Evolutionary conservation across 2,113 vertebrate species (phyloP).

Genomic region (Loxodonta africana): DNA sequence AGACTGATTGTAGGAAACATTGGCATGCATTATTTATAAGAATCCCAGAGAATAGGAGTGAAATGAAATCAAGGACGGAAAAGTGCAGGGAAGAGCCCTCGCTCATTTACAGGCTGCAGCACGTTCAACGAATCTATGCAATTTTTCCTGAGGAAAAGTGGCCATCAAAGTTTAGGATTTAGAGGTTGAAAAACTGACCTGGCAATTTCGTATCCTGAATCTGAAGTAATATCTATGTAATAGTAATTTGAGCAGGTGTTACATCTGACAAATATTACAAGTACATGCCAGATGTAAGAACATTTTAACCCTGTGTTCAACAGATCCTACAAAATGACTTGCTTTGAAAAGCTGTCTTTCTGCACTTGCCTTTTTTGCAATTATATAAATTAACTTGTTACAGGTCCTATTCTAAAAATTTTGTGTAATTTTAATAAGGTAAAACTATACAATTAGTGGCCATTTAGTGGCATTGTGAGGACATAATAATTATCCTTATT

Average conservation of each 20-base stretch:
- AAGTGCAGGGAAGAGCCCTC: neutral
- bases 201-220: conserved; percentile 62
- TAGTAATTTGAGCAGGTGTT: conserved; percentile 22
- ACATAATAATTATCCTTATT: neutral
- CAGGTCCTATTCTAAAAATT: neutral
- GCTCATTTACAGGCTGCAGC: neutral
- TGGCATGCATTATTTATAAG: neutral
- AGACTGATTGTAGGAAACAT: neutral
- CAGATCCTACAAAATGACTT: neutral
- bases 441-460: neutral
- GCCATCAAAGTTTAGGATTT: conserved; percentile 56
- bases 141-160: conserved; percentile 50
- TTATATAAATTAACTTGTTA: neutral
- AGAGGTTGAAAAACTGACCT: conserved; percentile 50
- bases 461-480: neutral
- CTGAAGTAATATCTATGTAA: conserved; percentile 26
- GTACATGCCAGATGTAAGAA: neutral
- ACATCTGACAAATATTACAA: neutral
- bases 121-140: neutral
- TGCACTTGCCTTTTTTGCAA: neutral
- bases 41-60: neutral
- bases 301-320: conserved; percentile 30
- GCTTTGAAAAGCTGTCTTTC: neutral
- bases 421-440: neutral
- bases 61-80: conserved; percentile 15